Percentiles rank a stretch among this genome's conserved stretches.
phyloP scores from a whole-genome alignment of 2,797 vertebrate species.

The Chelon auratus region DNA sequence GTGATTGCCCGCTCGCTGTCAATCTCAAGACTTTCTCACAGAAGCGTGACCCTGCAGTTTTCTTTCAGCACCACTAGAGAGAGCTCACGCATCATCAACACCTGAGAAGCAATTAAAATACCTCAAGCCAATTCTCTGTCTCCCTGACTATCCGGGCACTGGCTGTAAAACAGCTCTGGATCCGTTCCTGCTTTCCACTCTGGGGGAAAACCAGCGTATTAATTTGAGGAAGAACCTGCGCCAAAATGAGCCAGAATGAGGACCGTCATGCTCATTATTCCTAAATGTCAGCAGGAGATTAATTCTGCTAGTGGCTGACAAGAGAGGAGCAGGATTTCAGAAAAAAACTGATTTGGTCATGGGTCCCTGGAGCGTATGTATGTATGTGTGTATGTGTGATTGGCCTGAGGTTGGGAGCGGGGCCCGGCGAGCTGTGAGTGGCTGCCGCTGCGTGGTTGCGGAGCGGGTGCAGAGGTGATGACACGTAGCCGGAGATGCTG shows the following conservation, averaged over 20 bases:
- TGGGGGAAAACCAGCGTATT: constrained; percentile 22
- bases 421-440: constrained; percentile 60
- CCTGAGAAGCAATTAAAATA: constrained; percentile 63
- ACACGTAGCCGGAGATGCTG: constrained; percentile 75
- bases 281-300: constrained; percentile 76
- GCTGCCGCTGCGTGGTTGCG: constrained; percentile 60
- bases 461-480: constrained; percentile 69
- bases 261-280: constrained; percentile 67
- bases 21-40: background rate
- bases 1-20: too few relatives aligned
- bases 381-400: constrained; percentile 48
- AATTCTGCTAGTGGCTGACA: constrained; percentile 61
- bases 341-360: constrained; percentile 60
- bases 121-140: constrained; percentile 36
- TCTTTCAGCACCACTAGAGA: constrained; percentile 70
- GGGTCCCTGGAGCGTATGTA: constrained; percentile 50
- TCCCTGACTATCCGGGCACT: constrained; percentile 27
- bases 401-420: constrained; percentile 61
- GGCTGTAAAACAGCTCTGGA: constrained; percentile 43
- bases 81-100: constrained; percentile 61
- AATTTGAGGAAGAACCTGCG: constrained; percentile 44
- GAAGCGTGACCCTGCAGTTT: constrained; percentile 46
- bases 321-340: constrained; percentile 59
- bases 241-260: constrained; percentile 59
- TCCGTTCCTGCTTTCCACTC: constrained; percentile 32